Conservation (phyloP, 1,140 invertebrate species). For the Phymastichus coffea region DNA sequence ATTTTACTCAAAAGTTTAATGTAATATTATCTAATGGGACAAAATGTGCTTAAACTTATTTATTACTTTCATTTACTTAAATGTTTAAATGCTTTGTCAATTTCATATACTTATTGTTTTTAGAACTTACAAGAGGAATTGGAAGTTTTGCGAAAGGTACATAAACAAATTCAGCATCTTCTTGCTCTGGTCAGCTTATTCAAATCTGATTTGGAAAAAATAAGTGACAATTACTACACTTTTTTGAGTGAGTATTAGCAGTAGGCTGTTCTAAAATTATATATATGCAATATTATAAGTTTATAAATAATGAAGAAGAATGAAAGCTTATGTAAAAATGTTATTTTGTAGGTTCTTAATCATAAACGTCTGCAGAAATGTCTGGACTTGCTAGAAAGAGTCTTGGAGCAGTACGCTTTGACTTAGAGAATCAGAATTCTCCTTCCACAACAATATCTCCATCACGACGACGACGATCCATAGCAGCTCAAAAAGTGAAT, state of each 20-base stretch:
- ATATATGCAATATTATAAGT: background rate
- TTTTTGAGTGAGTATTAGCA: slow-evolving; percentile 24
- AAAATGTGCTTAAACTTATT: slow-evolving; percentile 1
- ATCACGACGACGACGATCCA: slow-evolving; percentile 37
- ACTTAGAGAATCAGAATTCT: slow-evolving; percentile 1
- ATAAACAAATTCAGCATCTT: slow-evolving; percentile 34
- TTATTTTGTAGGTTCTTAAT: too few species aligned
- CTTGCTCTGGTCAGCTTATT: slow-evolving; percentile 33
- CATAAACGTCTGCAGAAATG: too few species aligned
- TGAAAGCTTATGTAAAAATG: background rate
- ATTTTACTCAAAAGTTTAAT: too few species aligned
- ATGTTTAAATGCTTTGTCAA: too few species aligned
- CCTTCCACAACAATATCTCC: slow-evolving; percentile 22
- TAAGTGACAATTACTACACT: slow-evolving; percentile 33
- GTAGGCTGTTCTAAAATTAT: background rate
- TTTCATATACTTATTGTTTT: background rate
- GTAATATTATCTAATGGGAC: slow-evolving; percentile 4
- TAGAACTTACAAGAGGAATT: slow-evolving; percentile 27
- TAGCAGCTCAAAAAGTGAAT: slow-evolving; percentile 13
- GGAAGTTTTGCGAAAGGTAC: slow-evolving; percentile 30
- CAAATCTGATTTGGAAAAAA: slow-evolving; percentile 39
- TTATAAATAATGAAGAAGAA: background rate
- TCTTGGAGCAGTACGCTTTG: slow-evolving; percentile 19
- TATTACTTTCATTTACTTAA: background rate
- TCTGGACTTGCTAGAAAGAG: slow-evolving; percentile 27